Percentiles rank a stretch among this genome's conserved stretches.
phyloP scores from a whole-genome alignment of 2,888 invertebrate species.

The Cataglyphis livida region DNA sequence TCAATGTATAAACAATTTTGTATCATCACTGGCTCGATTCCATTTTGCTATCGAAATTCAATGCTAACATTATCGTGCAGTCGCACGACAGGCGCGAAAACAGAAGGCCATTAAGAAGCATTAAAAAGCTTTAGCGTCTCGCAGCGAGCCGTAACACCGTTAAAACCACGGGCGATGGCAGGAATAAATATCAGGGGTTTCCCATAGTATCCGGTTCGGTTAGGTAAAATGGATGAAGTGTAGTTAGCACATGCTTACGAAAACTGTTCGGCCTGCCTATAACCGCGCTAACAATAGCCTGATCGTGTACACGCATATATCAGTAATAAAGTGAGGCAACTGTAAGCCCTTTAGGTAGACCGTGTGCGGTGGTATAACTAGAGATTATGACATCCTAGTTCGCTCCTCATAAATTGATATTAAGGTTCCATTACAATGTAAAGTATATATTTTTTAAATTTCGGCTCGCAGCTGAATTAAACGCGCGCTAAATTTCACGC shows the following conservation, averaged over 20 bases:
- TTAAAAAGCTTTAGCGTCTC: conserved; percentile 74
- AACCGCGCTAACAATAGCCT: conserved; percentile 67
- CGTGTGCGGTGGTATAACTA: conserved; percentile 66
- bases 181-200: conserved; percentile 79
- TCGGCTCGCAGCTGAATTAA: conserved; percentile 19
- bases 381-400: conserved; percentile 70
- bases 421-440: conserved; percentile 69
- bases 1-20: conserved; percentile 25
- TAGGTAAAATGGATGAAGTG: conserved; percentile 69
- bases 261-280: conserved; percentile 64
- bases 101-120: conserved; percentile 64
- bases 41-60: conserved; percentile 35
- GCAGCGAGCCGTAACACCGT: conserved; percentile 70
- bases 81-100: conserved; percentile 38
- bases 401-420: conserved; percentile 74
- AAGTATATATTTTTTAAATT: conserved; percentile 38
- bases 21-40: conserved; percentile 17
- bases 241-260: conserved; percentile 70
- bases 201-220: conserved; percentile 59
- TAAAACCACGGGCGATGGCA: conserved; percentile 75
- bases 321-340: conserved; percentile 75
- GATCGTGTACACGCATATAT: conserved; percentile 79
- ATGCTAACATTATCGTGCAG: conserved; percentile 34
- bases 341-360: conserved; percentile 72
- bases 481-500: conserved; percentile 25